Evolutionary conservation across 1,140 invertebrate species (phyloP), one percentile per base, ranked within the genome.

Genomic region (Palaemon carinicauda): DNA sequence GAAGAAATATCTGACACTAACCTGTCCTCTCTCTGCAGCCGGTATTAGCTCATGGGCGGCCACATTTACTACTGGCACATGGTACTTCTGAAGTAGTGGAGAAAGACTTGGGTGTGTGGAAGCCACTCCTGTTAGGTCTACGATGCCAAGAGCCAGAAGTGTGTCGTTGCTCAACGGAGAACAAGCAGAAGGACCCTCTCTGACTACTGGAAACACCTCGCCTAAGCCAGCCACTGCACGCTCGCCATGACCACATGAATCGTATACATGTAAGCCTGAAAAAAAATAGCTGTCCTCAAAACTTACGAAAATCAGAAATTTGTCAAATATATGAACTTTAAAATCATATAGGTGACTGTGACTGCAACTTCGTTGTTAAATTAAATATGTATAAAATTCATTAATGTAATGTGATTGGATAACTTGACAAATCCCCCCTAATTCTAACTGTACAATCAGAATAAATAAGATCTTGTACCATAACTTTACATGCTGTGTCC

Each of bases 21-120:
- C 90, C 89, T 90, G 82, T 5, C 90, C 90, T 81, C 87, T 51
- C 50, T 91, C 89, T 51, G 89, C 89, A n/a, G 90, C 82, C 1
- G 90, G 89, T 1, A 90, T 86, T 5, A 89, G 53, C 1, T 75
- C 85, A 24, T 89, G 80, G 10, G 87, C 85, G n/a, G 80, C 31
- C 41, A 90, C 56, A 15, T 89, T 82, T 12, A 90, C 83, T 5
- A 89, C 87, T 2, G 90, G 90, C 27, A 90, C 89, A 21, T 89
- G 74, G 53, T 89, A 90, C 87, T 88, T 82, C 33, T 78, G 52
- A 14, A 90, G 83, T 9, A 89, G 84, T 27, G 33, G 24, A 1
- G 88, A 31, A 19, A 89, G 74, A 31, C 69, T 60, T 1, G 29
- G 69, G 69, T 87, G 69, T 9, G 65, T 74, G 69, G 74, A 21